Conservation (phyloP, 64 coral and sea anemone genomes). For the Dendronephthya gigantea region DNA sequence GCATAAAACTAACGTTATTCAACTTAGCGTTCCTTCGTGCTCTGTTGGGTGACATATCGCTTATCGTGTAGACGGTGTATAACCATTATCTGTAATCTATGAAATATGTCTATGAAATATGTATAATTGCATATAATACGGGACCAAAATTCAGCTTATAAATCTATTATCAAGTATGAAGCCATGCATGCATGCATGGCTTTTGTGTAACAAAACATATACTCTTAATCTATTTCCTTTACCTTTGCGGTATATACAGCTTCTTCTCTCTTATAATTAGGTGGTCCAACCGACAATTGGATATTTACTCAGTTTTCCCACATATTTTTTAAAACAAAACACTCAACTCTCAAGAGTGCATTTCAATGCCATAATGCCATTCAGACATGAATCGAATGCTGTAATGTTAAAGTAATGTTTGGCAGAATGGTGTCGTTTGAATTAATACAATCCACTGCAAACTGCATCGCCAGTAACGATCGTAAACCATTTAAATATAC, state of each 20-base stretch:
- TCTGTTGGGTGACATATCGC: too few species aligned
- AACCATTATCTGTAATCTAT: too few species aligned
- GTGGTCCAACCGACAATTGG: not conserved
- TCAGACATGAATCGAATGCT: slow-evolving; percentile 65
- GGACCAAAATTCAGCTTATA: too few species aligned
- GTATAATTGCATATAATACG: too few species aligned
- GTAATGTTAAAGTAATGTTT: slow-evolving; percentile 53
- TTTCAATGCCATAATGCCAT: slow-evolving; percentile 62
- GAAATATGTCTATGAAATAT: too few species aligned
- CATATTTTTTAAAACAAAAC: slow-evolving; percentile 51
- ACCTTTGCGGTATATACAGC: not conserved
- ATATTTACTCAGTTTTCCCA: slow-evolving; percentile 16
- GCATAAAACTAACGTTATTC: too few species aligned
- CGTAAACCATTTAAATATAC: not conserved
- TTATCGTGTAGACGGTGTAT: too few species aligned
- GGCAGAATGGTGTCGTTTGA: slow-evolving; percentile 38
- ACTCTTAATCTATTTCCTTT: not conserved
- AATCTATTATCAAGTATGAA: too few species aligned
- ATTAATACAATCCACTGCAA: slow-evolving; percentile 72
- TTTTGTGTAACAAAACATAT: too few species aligned
- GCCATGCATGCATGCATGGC: too few species aligned
- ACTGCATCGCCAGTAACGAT: slow-evolving; percentile 42
- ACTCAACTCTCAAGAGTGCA: slow-evolving; percentile 35
- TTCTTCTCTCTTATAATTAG: not conserved
- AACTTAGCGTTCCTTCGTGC: too few species aligned